Evolutionary conservation across 2,888 invertebrate species (phyloP), one percentile per base, ranked within the genome.

Genomic region (Strigamia crassipes): DNA sequence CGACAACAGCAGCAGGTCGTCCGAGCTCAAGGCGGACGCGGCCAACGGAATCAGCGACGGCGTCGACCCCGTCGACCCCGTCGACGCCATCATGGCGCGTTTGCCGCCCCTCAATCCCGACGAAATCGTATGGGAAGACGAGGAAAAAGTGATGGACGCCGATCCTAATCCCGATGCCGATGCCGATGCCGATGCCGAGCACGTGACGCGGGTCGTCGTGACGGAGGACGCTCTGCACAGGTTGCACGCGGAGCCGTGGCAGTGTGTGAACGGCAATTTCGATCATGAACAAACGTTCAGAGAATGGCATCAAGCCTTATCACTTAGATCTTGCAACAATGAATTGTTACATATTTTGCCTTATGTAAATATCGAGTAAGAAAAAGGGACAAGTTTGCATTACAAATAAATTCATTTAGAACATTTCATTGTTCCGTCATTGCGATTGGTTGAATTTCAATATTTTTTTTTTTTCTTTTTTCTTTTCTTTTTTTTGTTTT

Each of bases 311-410:
- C 93, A 96, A 90, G 93, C 94, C 87, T 91, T 93, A 84, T 92
- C 93, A 85, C 90, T 91, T 86, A 90, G 91, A 86, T 92, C 94
- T 83, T 92, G 91, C 86, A 92, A 94, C 87, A 94, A 93, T 87
- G 93, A 94, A 88, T 90, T 91, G 87, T 92, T 97, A 88, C 92
- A 94, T 89, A 95, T 97, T 91, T 92, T 97, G 92, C 97, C 97
- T 90, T 98, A 98, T 90, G 96, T 96, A 90, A 94, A 96, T 89
- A 94, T 96, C 90, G 96, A 97, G 92, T 96, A 91, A 91, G 6
- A 34, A 34, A 34, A 51, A n/a, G 51, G 51, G 51, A 51, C 51
- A 51, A 51, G 51, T 51, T 51, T 51, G 51, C 51, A 51, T 51
- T 51, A n/a, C 13, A 51, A 34, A 34, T 34, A 34, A 34, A 34